Conservation (phyloP, 2,797 vertebrate genomes). For the Sebastes nivosus region DNA sequence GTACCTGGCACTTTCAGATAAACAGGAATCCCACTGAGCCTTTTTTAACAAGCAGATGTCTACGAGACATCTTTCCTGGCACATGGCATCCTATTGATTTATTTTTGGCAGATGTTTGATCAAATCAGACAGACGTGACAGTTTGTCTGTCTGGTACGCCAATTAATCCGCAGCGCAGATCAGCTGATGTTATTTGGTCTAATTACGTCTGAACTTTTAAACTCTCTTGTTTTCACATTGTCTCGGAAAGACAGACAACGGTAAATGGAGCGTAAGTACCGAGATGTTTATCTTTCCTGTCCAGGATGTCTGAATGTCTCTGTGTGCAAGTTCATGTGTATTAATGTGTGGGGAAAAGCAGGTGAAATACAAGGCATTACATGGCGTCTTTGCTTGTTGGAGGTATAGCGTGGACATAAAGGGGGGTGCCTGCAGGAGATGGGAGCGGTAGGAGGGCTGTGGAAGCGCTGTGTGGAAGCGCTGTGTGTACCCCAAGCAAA, state of each 20-base stretch:
- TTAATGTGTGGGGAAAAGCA: not conserved
- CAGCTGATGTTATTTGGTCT: conserved; percentile 37
- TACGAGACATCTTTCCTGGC: conserved; percentile 29
- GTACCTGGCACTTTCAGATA: conserved; percentile 14
- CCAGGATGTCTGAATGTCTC: not conserved
- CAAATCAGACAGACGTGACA: conserved; percentile 32
- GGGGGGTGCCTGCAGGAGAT: conserved; percentile 25
- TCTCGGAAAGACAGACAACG: conserved; percentile 34
- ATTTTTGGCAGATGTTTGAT: conserved; percentile 36
- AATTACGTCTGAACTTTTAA: conserved; percentile 47
- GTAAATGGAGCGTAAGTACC: conserved; percentile 48
- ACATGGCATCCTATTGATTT: conserved; percentile 28
- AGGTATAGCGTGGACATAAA: not conserved
- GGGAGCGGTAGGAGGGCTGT: not conserved
- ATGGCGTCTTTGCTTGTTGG: not conserved
- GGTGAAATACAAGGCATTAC: not conserved
- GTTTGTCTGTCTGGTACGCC: conserved; percentile 25
- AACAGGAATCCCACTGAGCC: not conserved
- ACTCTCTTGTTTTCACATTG: conserved; percentile 23
- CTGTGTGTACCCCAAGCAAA: conserved; percentile 58
- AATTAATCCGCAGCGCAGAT: conserved; percentile 27
- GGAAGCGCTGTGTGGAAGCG: not conserved
- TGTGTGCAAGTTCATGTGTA: not conserved
- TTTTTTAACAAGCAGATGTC: conserved; percentile 52
- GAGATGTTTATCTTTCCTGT: conserved; percentile 58